phyloP scores from a whole-genome alignment of 2,113 vertebrate species.

The Pelvicachromis taeniatus region DNA sequence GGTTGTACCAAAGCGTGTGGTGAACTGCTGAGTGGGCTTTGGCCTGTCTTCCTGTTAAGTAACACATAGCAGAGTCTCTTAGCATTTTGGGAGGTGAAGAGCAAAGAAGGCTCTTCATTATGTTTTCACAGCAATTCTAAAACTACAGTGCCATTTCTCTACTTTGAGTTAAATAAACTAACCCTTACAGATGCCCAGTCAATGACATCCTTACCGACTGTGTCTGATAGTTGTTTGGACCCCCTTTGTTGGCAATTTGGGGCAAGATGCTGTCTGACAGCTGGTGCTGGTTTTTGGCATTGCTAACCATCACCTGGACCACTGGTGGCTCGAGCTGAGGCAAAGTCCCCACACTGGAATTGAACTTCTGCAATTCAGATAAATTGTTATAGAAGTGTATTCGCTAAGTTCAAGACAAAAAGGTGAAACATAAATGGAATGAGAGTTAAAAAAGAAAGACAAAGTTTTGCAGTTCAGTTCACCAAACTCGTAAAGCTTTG shows the following conservation, averaged over 20 bases:
- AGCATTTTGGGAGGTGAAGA: neutral
- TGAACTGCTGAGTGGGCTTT: slow-evolving; percentile 52
- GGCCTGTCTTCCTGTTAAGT: slow-evolving; percentile 75
- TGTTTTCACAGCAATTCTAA: neutral
- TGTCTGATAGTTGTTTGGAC: slow-evolving; percentile 66
- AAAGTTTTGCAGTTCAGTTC: neutral
- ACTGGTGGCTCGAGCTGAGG: slow-evolving; percentile 78
- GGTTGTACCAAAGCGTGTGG: slow-evolving; percentile 67
- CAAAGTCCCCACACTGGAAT: slow-evolving; percentile 65
- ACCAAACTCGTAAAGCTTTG: neutral
- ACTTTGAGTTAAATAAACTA: neutral
- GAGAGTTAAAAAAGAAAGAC: neutral
- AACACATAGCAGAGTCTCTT: neutral
- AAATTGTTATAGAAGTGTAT: neutral
- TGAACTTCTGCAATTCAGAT: slow-evolving; percentile 71
- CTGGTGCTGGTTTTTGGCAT: slow-evolving; percentile 70
- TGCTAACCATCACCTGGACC: slow-evolving; percentile 75
- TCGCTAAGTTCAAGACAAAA: neutral
- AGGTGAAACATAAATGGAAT: neutral
- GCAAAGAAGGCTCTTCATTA: neutral
- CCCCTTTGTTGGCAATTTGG: slow-evolving; percentile 73
- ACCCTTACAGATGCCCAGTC: neutral
- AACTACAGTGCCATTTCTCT: neutral
- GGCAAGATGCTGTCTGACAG: slow-evolving; percentile 77
- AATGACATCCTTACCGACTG: slow-evolving; percentile 64